phyloP scores from a whole-genome alignment of 2,888 invertebrate species.

The Drosophila demipolita region DNA sequence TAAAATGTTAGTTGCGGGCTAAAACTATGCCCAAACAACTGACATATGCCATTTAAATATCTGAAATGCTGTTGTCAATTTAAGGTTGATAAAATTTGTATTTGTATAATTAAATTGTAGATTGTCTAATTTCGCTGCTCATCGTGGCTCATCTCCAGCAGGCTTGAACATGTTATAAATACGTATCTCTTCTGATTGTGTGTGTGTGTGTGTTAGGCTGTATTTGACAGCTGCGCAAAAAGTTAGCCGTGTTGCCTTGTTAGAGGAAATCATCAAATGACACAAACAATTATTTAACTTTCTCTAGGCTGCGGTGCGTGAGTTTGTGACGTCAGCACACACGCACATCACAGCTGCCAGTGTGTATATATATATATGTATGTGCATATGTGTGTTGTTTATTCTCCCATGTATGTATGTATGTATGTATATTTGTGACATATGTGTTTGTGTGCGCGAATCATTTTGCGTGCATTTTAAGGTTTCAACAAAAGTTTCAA shows the following conservation, averaged over 20 bases:
- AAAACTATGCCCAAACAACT: not conserved
- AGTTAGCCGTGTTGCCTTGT: conserved; percentile 64
- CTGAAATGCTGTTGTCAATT: not conserved
- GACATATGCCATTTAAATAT: not conserved
- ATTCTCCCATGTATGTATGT: not conserved
- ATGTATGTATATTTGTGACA: not conserved
- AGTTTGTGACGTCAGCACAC: conserved; percentile 67
- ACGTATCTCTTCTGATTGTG: conserved; percentile 25
- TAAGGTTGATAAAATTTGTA: not conserved
- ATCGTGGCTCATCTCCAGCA: conserved; percentile 34
- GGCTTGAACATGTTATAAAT: conserved; percentile 2
- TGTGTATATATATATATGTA: not conserved
- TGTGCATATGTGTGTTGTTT: conserved; percentile 1
- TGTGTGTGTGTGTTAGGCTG: conserved; percentile 16
- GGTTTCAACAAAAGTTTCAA: conserved; percentile 63
- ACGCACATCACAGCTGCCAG: conserved; percentile 57
- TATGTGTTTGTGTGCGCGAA: not conserved
- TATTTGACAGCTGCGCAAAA: conserved; percentile 60
- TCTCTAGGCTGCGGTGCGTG: conserved; percentile 70
- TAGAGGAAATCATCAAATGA: conserved; percentile 80
- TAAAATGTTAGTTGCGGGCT: not conserved
- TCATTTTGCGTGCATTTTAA: conserved; percentile 55
- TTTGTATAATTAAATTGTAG: conserved; percentile 1
- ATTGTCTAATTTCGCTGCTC: conserved; percentile 14
- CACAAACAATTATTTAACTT: conserved; percentile 81